A percentile compares a stretch with the other conserved stretches of the same genome.
These are phyloP conservation scores for Amazona ochrocephala DNA, from an alignment of 2,797 vertebrate species.

Conservation along the genomic window DNA sequence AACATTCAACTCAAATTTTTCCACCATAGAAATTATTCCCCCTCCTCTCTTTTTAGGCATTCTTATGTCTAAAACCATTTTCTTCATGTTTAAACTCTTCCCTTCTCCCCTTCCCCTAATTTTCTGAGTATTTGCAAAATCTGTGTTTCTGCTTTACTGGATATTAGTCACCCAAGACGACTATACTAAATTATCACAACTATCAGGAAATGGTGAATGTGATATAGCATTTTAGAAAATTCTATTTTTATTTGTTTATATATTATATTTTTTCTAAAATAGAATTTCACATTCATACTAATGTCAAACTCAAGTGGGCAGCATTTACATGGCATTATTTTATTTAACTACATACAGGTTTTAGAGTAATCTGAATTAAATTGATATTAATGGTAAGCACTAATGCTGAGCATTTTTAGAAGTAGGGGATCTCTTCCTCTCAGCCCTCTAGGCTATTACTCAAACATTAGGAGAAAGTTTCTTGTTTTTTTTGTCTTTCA, in stretches of 20 bases:
- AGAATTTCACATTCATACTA: background rate
- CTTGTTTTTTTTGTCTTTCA: background rate
- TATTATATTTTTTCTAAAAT: background rate
- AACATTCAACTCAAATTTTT: background rate
- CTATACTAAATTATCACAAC: background rate
- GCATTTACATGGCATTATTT: background rate
- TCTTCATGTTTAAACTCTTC: background rate
- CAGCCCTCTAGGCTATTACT: background rate
- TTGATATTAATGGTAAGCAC: background rate
- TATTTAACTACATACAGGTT: background rate
- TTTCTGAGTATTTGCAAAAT: background rate
- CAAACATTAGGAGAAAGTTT: background rate
- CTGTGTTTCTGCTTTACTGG: background rate
- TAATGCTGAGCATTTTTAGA: background rate
- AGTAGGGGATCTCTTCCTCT: background rate
- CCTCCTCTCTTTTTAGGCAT: background rate
- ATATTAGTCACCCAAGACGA: background rate
- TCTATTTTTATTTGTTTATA: background rate
- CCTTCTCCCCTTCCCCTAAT: accelerated
- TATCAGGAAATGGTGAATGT: background rate
- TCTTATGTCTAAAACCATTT: background rate
- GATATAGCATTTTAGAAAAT: background rate
- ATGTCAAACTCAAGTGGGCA: background rate
- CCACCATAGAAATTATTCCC: background rate
- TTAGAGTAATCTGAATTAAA: background rate